Conservation (phyloP, 1,140 invertebrate genomes). For the Plectus sambesii region DNA sequence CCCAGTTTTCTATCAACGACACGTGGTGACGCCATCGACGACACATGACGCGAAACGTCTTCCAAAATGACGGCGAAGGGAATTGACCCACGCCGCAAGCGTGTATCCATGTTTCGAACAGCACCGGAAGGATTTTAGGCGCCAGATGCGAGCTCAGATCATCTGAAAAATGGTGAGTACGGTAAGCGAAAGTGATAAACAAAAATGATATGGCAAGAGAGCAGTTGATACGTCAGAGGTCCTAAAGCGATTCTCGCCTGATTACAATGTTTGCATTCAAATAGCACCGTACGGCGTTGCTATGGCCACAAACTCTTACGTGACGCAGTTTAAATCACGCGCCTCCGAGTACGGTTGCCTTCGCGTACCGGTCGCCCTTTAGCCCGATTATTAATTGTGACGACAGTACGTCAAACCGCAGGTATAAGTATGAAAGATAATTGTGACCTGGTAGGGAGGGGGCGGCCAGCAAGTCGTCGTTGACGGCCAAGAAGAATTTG, state of each 20-base stretch:
- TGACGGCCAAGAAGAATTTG: too few relatives aligned
- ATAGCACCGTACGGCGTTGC: too few relatives aligned
- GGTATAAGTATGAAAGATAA: too few relatives aligned
- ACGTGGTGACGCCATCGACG: slow-evolving; percentile 36
- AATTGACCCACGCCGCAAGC: slow-evolving; percentile 32
- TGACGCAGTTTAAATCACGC: too few relatives aligned
- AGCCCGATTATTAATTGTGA: too few relatives aligned
- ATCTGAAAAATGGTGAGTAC: slow-evolving; percentile 7
- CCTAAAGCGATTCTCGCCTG: neutral
- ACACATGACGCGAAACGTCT: slow-evolving; percentile 29
- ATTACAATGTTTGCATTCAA: too few relatives aligned
- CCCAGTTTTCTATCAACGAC: slow-evolving; percentile 39
- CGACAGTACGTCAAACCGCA: too few relatives aligned
- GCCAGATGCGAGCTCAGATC: slow-evolving; percentile 16
- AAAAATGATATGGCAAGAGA: neutral
- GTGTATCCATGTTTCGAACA: slow-evolving; percentile 35
- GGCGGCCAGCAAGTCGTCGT: too few relatives aligned
- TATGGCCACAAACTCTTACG: too few relatives aligned
- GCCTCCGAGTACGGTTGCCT: too few relatives aligned
- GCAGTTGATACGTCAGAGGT: neutral
- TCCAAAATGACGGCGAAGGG: slow-evolving; percentile 39
- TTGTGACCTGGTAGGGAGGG: too few relatives aligned
- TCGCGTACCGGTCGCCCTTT: too few relatives aligned
- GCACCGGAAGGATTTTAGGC: slow-evolving; percentile 17
- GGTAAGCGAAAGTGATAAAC: neutral